These are phyloP conservation scores for Aphelinus atriplicis DNA, from an alignment of 1,140 invertebrate genomes.

Conservation along the genomic window DNA sequence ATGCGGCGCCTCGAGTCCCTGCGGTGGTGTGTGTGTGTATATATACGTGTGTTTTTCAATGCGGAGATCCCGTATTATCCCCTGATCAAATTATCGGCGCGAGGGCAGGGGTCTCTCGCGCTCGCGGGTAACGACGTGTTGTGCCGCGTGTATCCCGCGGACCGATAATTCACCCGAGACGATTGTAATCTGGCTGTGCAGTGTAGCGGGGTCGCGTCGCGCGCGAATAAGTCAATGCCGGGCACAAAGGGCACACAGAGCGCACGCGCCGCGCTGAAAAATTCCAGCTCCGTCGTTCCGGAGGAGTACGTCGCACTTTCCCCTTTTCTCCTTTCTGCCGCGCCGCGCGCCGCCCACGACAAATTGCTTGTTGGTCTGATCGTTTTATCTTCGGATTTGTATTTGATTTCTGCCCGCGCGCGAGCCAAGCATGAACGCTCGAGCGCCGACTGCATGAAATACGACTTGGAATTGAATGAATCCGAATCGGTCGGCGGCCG, in stretches of 20 bases:
- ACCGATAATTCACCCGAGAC: constrained; percentile 18
- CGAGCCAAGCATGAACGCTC: too few species aligned
- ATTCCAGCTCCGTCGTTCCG: too few species aligned
- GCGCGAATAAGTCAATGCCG: constrained; percentile 32
- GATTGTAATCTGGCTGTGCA: constrained; percentile 20
- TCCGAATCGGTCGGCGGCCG: too few species aligned
- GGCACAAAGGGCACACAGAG: constrained; percentile 6
- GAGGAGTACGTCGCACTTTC: too few species aligned
- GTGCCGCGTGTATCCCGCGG: background rate
- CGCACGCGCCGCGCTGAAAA: too few species aligned
- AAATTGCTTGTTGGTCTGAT: constrained; percentile 25
- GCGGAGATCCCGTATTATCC: constrained; percentile 1
- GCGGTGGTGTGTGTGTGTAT: constrained; percentile 1
- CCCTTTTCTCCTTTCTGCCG: too few species aligned
- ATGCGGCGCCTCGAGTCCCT: background rate
- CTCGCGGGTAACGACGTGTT: constrained; percentile 2
- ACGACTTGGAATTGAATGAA: too few species aligned
- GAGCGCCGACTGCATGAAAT: too few species aligned
- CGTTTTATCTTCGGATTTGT: constrained; percentile 34
- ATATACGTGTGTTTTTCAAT: constrained; percentile 4
- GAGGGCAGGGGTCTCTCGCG: background rate
- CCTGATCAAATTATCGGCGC: constrained; percentile 22
- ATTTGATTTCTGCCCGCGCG: constrained; percentile 17
- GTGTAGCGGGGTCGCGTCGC: constrained; percentile 1
- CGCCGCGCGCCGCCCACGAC: background rate